Conservation (phyloP, 2,888 invertebrate species). For the Sepiola atlantica region DNA sequence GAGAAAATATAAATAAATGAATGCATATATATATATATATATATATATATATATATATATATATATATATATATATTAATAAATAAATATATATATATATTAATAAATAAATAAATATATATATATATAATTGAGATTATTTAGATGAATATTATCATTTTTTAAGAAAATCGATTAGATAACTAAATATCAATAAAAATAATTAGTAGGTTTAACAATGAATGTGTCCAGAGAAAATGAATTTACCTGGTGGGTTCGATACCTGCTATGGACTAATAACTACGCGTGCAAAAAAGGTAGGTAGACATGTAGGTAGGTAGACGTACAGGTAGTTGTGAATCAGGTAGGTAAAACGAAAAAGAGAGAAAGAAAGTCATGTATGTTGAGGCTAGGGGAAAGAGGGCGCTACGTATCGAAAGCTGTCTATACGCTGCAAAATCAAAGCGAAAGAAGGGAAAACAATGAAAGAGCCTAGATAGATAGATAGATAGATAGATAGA, state of each 20-base stretch:
- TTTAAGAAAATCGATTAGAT: too few relatives aligned
- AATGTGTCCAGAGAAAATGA: not conserved
- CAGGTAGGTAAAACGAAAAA: not conserved
- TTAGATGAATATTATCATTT: not conserved
- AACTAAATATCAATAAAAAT: not conserved
- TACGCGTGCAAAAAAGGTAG: not conserved
- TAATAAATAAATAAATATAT: not conserved
- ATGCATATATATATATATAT: not conserved
- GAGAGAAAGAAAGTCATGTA: slow-evolving; percentile 25
- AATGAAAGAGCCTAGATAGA: not conserved
- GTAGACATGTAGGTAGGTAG: not conserved
- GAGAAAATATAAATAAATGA: not conserved
- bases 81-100: not conserved
- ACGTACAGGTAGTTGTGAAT: not conserved
- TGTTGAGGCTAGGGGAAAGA: not conserved
- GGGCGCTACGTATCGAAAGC: not conserved
- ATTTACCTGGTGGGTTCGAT: not conserved
- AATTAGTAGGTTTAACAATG: not conserved
- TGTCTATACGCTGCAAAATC: not conserved
- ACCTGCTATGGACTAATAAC: not conserved
- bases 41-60: not conserved
- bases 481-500: slow-evolving; percentile 33
- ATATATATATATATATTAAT: not conserved
- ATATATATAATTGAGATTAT: not conserved
- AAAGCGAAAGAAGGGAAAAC: too few relatives aligned